phyloP scores from a whole-genome alignment of 2,797 vertebrate species.

The Dryobates pubescens region DNA sequence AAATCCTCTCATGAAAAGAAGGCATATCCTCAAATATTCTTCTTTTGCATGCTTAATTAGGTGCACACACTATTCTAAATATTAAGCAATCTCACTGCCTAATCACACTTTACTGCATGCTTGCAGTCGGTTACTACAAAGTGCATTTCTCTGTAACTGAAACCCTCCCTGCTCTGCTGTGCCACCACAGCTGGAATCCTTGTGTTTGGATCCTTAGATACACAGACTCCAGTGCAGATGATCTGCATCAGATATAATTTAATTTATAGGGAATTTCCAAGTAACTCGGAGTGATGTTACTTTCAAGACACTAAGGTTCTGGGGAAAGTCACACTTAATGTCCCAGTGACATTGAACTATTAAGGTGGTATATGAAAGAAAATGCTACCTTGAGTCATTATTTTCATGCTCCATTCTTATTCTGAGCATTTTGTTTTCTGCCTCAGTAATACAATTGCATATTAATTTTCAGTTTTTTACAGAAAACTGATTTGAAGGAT shows the following conservation, averaged over 20 bases:
- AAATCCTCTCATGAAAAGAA: neutral
- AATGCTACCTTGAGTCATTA: neutral
- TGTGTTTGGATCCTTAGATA: neutral
- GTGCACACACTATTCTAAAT: neutral
- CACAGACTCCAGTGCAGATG: neutral
- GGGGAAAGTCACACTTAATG: neutral
- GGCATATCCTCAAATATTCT: neutral
- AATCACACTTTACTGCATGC: neutral
- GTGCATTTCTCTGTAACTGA: neutral
- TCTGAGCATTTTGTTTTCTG: constrained; percentile 10
- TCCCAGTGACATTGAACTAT: constrained; percentile 17
- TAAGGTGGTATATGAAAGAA: constrained; percentile 15
- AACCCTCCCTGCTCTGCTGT: neutral
- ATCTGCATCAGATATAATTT: neutral
- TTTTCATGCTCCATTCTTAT: neutral
- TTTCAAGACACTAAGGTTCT: constrained; percentile 2
- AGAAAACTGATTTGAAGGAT: constrained; percentile 30
- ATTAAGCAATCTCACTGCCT: neutral
- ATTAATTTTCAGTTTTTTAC: constrained; percentile 20
- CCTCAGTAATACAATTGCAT: neutral
- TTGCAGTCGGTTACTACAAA: neutral
- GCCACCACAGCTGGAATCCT: neutral
- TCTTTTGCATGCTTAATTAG: neutral
- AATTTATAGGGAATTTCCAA: constrained; percentile 10
- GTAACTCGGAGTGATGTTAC: neutral